Percentiles rank a stretch among this genome's conserved stretches.
Conservation (phyloP, 2,797 vertebrate species). For the Hipposideros larvatus region DNA sequence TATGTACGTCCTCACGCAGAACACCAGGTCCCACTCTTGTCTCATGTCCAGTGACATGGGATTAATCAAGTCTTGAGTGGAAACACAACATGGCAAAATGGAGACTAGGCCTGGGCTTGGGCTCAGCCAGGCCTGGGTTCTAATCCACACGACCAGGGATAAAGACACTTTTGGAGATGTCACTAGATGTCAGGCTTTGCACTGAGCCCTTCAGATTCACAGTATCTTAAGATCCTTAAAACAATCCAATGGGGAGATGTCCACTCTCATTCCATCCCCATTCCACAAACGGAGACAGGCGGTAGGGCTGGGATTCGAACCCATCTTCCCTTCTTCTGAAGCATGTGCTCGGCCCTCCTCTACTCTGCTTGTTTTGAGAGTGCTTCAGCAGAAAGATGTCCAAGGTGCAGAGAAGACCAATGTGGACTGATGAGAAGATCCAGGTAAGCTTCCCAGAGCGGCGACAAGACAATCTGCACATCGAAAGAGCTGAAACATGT, state of each 20-base stretch:
- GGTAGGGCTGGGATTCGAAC: not conserved
- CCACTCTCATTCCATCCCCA: not conserved
- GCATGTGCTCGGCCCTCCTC: not conserved
- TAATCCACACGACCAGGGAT: accelerated
- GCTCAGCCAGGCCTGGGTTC: not conserved
- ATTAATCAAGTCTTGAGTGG: not conserved
- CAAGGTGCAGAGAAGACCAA: not conserved
- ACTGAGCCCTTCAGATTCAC: not conserved
- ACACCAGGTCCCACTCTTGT: accelerated
- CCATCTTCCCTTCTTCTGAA: not conserved
- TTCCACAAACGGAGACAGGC: not conserved
- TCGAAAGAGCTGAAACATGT: not conserved
- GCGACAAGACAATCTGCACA: not conserved
- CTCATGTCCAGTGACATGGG: not conserved
- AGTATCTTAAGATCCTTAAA: not conserved
- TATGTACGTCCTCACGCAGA: accelerated
- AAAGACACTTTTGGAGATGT: not conserved
- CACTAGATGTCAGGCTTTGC: not conserved
- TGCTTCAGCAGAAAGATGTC: not conserved
- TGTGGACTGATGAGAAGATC: no score
- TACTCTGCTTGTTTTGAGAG: not conserved
- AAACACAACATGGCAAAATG: not conserved
- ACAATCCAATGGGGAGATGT: not conserved
- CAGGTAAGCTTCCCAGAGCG: not conserved
- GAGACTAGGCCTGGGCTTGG: not conserved